Evolutionary conservation across 2,888 invertebrate species (phyloP), one percentile per base, ranked within the genome.

Genomic region (Limulus polyphemus): DNA sequence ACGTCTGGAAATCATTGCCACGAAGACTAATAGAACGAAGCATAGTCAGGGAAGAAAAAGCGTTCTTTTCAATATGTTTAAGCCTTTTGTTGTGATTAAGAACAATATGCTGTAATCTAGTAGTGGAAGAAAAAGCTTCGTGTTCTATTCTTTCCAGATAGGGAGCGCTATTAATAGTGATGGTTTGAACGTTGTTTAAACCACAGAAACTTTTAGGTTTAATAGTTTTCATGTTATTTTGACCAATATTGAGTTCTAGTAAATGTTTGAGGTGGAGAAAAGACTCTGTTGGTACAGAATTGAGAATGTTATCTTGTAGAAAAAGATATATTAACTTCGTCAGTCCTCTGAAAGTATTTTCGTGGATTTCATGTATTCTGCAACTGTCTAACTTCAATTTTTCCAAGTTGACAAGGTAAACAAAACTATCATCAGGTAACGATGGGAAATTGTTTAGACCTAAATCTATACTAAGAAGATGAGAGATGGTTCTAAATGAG

Each of bases 381-480:
- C 76, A 75, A 50, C 73, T 71, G 62, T 71, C 72, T 63, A 93
- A 78, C 69, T 87, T 85, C 68, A 93, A 79, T 68, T 82, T 82
- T 73, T 85, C 84, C 67, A 93, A 79, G 62, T 83, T 77, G 56
- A 86, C 80, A 71, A 78, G 67, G 16, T 73, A 71, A 48, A 75
- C 73, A 65, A 74, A 69, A 49, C 73, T 72, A 47, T 70, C 69
- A 56, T 73, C 71, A 58, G 65, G 62, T 52, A 90, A 78, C 71
- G 82, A 80, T 70, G 80, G 81, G 72, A 90, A 83, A 71, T 84
- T 86, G 78, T 91, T 91, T 69, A 86, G 84, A 75, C 86, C 88
- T 72, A 91, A 79, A 72, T 85, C 83, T 70, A 91, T 81, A 74
- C 82, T 84, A 65, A 84, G 83, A 70, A 91, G 81, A 75, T 86